Base-by-base conservation (phyloP, 2,113 vertebrate genomes). In the Podiceps cristatus region DNA sequence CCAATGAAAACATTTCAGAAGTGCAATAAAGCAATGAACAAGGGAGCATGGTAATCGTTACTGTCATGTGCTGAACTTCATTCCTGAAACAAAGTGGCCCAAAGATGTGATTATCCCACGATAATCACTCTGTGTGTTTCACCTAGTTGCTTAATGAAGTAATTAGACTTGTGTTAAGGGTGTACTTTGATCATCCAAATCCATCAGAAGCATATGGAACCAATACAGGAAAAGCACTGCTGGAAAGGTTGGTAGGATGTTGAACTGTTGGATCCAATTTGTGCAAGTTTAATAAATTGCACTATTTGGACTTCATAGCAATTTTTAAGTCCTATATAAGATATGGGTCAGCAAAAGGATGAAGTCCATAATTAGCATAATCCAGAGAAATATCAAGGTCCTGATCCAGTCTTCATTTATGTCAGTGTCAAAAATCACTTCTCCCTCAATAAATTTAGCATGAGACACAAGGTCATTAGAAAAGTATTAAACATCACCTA, bases 71-170 rank as follows among this genome's bases (percentile, higher is more conserved):
- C 78, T 90, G 75, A 96, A 88, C 83, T 72, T 93, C 71, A 71
- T 68, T n/a, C 74, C 68, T 78, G 77, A 93, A 97, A 89, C 42
- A 86, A 97, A 93, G 68, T 80, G 55, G 37, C 82, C 87, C 58
- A 88, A 92, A 91, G 86, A 92, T 87, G 90, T 76, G 74, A 95
- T 96, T 96, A 95, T 73, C 42, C 84, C 73, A 90, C 5, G 18
- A 73, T 94, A 96, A 94, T 88, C 85, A 79, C 47, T 84, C 40
- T 44, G 27, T 59, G 23, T 58, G 45, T 85, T 97, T 94, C 69
- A 91, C 60, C 66, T 91, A 95, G 55, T 76, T 95, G 74, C 73
- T 83, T 88, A 94, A 91, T 89, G 85, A 96, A 91, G 55, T 84
- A 91, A 90, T 93, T 80, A 83, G 76, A 92, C 77, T 85, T 93